A percentile compares a stretch with the other conserved stretches of the same genome.
These are phyloP conservation scores for Harpagoxenus sublaevis DNA, from an alignment of 2,888 invertebrate genomes.

Conservation along the genomic window DNA sequence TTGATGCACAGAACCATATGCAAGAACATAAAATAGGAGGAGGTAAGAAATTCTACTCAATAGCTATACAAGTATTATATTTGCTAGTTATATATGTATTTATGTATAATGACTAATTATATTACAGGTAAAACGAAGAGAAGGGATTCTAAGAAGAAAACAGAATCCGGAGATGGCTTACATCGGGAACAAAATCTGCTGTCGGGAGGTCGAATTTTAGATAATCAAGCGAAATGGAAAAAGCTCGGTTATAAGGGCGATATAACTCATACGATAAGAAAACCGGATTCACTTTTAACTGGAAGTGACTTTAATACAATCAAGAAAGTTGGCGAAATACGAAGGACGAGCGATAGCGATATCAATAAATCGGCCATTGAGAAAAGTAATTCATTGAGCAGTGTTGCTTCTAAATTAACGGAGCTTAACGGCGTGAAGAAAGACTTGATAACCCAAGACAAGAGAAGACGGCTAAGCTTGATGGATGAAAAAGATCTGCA, in stretches of 20 bases:
- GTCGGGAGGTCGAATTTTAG: constrained; percentile 85
- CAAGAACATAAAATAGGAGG: constrained; percentile 86
- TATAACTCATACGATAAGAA: constrained; percentile 78
- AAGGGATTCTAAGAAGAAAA: constrained; percentile 89
- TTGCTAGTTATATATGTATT: neutral
- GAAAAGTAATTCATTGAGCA: constrained; percentile 77
- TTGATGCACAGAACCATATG: constrained; percentile 83
- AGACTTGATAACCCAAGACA: constrained; percentile 88
- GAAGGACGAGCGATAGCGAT: constrained; percentile 87
- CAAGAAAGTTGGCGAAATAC: constrained; percentile 83
- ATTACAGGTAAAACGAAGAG: constrained; percentile 85
- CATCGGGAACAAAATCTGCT: constrained; percentile 86
- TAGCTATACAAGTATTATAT: neutral
- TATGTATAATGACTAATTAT: constrained; percentile 32
- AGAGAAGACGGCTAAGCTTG: constrained; percentile 88
- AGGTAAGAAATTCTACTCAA: constrained; percentile 78
- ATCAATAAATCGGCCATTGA: constrained; percentile 76
- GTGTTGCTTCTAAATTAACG: constrained; percentile 79
- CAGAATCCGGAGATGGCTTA: constrained; percentile 88
- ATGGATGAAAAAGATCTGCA: constrained; percentile 85
- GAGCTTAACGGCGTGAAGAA: constrained; percentile 88
- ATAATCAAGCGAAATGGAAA: constrained; percentile 84
- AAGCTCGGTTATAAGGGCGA: constrained; percentile 83
- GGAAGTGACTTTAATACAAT: constrained; percentile 86
- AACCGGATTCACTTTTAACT: constrained; percentile 87